These are phyloP conservation scores for Notodonta ziczac DNA, from an alignment of 2,888 invertebrate species.

Conservation along the genomic window DNA sequence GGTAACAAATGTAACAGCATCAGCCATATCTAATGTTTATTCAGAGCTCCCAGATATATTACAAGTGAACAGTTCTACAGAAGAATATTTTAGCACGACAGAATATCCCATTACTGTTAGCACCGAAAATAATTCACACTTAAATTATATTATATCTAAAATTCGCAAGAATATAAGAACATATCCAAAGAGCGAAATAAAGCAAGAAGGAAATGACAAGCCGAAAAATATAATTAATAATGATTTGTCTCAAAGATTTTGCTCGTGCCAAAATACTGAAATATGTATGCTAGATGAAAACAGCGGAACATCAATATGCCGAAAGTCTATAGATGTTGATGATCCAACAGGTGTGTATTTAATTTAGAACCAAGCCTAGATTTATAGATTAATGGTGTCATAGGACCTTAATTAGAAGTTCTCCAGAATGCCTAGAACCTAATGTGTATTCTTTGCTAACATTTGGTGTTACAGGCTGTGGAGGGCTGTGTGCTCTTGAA, in stretches of 20 bases:
- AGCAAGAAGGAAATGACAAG: conserved; percentile 49
- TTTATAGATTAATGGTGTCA: no score
- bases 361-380: neutral
- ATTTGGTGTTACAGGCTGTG: conserved; percentile 79
- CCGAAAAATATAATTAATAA: conserved; percentile 68
- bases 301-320: conserved; percentile 85
- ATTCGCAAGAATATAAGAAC: conserved; percentile 77
- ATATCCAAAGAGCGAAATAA: conserved; percentile 63
- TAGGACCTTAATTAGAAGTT: no score
- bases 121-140: conserved; percentile 53
- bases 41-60: conserved; percentile 43
- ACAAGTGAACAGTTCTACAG: conserved; percentile 35
- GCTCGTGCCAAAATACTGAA: conserved; percentile 83
- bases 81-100: conserved; percentile 49
- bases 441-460: neutral
- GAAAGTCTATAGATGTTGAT: conserved; percentile 73
- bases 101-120: conserved; percentile 40
- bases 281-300: conserved; percentile 87
- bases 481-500: conserved; percentile 86
- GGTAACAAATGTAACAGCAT: conserved; percentile 62
- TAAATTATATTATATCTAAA: conserved; percentile 64
- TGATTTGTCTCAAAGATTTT: conserved; percentile 73
- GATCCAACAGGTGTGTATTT: conserved; percentile 84
- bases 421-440: no score
- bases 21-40: conserved; percentile 57